Evolutionary conservation across 2,113 vertebrate species (phyloP).

Genomic region (Etia nguti): DNA sequence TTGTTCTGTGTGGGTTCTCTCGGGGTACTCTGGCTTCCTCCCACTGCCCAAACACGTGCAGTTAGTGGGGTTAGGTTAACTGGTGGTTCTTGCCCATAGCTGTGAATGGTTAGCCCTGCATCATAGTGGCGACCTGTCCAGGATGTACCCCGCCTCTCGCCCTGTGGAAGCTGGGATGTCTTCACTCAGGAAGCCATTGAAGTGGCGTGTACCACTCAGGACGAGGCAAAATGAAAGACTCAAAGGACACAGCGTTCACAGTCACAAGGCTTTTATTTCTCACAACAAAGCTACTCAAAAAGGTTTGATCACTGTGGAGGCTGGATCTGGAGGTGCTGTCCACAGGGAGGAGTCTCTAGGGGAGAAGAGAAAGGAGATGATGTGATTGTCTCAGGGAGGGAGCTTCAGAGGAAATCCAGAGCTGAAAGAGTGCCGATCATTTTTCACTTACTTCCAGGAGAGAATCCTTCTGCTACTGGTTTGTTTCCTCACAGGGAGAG

Average conservation of each 20-base stretch:
- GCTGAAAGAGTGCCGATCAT: too few relatives aligned
- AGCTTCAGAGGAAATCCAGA: too few relatives aligned
- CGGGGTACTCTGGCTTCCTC: too few relatives aligned
- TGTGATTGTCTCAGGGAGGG: too few relatives aligned
- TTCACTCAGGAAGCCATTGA: not conserved
- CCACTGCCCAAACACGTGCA: not conserved
- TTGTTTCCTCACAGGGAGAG: not conserved
- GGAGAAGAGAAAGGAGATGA: too few relatives aligned
- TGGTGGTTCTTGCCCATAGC: not conserved
- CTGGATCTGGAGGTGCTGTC: too few relatives aligned
- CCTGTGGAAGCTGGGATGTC: not conserved
- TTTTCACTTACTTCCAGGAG: not conserved
- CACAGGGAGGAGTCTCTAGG: too few relatives aligned
- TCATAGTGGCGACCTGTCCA: not conserved
- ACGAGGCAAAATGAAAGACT: not conserved
- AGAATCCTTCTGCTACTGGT: not conserved
- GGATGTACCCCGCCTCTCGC: not conserved
- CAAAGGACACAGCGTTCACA: not conserved
- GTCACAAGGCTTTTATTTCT: not conserved
- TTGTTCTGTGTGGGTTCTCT: too few relatives aligned
- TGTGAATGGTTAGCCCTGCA: not conserved
- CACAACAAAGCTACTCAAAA: not conserved
- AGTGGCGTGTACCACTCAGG: not conserved
- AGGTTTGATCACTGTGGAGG: not conserved
- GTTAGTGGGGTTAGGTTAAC: accelerated